phyloP scores from a whole-genome alignment of 2,888 invertebrate species.

The Torymus auratus region DNA sequence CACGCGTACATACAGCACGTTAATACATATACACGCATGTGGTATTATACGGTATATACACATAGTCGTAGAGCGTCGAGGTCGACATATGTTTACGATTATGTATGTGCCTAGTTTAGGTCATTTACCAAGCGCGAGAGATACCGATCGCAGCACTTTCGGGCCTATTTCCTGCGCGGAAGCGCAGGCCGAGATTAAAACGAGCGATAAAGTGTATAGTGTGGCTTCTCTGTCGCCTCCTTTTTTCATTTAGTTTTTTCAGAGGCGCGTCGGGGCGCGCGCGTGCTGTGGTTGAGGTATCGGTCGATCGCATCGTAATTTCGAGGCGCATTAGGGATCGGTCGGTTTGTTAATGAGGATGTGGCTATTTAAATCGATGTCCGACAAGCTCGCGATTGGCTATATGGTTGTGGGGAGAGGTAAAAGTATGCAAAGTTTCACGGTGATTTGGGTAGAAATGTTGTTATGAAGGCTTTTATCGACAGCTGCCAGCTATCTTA shows the following conservation, averaged over 20 bases:
- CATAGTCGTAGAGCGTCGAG: not conserved
- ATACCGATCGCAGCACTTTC: slow-evolving; percentile 15
- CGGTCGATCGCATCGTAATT: not conserved
- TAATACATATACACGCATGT: not conserved
- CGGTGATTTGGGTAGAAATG: too few relatives aligned
- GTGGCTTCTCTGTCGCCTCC: not conserved
- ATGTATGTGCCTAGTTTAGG: slow-evolving; percentile 20
- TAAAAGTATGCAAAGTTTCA: too few relatives aligned
- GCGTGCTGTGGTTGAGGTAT: too few relatives aligned
- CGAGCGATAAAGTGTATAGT: not conserved
- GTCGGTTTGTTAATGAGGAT: slow-evolving; percentile 7
- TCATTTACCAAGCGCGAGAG: slow-evolving; percentile 21
- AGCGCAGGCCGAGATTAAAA: slow-evolving; percentile 24
- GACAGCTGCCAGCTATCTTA: too few relatives aligned
- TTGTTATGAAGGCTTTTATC: too few relatives aligned
- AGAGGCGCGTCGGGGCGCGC: slow-evolving; percentile 1
- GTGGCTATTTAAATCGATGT: not conserved
- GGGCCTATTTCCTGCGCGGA: slow-evolving; percentile 12
- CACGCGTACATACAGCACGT: too few relatives aligned
- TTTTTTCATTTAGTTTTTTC: not conserved
- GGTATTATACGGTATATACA: not conserved
- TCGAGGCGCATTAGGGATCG: slow-evolving; percentile 10
- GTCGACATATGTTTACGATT: slow-evolving; percentile 55
- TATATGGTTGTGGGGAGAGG: too few relatives aligned
- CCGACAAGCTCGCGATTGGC: too few relatives aligned